Conservation (phyloP, 2,797 vertebrate species). For the Huso huso region DNA sequence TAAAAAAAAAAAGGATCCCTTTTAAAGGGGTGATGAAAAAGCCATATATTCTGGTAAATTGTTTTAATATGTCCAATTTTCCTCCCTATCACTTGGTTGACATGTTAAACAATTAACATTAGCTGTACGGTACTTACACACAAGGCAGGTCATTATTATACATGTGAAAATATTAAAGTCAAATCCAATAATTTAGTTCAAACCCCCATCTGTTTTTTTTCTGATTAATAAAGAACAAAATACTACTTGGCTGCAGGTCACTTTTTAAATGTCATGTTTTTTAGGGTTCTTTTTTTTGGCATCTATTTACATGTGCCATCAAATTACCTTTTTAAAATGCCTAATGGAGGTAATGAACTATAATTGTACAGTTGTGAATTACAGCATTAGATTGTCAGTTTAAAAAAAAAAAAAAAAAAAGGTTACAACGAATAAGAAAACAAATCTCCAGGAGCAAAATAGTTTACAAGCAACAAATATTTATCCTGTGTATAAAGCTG, state of each 20-base stretch:
- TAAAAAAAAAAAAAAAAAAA: slow-evolving; percentile 26
- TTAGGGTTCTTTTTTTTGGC: not conserved
- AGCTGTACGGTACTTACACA: slow-evolving; percentile 26
- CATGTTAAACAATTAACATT: slow-evolving; percentile 23
- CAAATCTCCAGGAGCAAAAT: slow-evolving; percentile 10
- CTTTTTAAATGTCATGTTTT: slow-evolving; percentile 3
- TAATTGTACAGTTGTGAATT: slow-evolving; percentile 6
- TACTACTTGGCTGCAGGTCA: not conserved
- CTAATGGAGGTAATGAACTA: slow-evolving; percentile 1
- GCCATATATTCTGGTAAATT: slow-evolving; percentile 11
- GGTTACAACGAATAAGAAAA: slow-evolving; percentile 20
- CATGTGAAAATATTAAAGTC: slow-evolving; percentile 7
- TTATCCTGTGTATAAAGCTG: slow-evolving; percentile 6
- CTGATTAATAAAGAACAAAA: no score
- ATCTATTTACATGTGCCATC: not conserved
- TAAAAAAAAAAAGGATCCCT: not conserved
- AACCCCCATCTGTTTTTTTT: not conserved
- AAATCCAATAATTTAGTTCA: not conserved
- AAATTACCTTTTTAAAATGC: slow-evolving; percentile 3
- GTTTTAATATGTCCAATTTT: slow-evolving; percentile 9
- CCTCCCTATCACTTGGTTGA: slow-evolving; percentile 13
- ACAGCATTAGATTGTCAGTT: slow-evolving; percentile 60
- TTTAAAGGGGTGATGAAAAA: not conserved
- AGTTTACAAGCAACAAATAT: slow-evolving; percentile 18
- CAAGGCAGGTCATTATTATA: slow-evolving; percentile 13